A percentile compares a stretch with the other conserved stretches of the same genome.
Conservation (phyloP, 2,888 invertebrate genomes). For the Camponotus fellah region DNA sequence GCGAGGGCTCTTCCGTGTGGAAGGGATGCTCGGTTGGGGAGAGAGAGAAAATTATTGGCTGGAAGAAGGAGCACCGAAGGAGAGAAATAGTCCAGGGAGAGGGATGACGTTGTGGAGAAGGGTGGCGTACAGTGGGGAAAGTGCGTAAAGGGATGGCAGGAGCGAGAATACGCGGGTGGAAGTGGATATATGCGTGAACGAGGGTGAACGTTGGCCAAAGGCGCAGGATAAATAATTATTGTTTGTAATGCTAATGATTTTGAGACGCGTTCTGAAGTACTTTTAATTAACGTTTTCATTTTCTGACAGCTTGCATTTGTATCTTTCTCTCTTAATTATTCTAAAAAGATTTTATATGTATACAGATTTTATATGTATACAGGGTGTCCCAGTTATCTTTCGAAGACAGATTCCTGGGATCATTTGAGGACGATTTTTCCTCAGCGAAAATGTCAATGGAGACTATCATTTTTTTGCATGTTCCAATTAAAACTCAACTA, state of each 20-base stretch:
- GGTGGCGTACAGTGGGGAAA: slow-evolving; percentile 13
- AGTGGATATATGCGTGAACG: slow-evolving; percentile 30
- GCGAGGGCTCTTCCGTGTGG: slow-evolving; percentile 14
- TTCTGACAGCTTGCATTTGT: not conserved
- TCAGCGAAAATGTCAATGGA: no score
- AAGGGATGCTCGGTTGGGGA: slow-evolving; percentile 33
- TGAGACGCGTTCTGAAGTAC: not conserved
- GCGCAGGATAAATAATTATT: not conserved
- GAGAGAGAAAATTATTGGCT: slow-evolving; percentile 50
- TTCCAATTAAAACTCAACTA: no score
- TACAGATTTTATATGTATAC: no score
- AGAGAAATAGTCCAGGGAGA: slow-evolving; percentile 20
- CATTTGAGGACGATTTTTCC: no score
- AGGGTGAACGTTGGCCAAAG: slow-evolving; percentile 9
- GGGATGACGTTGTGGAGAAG: slow-evolving; percentile 13
- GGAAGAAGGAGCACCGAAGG: slow-evolving; percentile 30
- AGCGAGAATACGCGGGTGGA: slow-evolving; percentile 10
- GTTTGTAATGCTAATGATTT: not conserved
- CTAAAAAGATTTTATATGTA: not conserved
- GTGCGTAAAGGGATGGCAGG: slow-evolving; percentile 31
- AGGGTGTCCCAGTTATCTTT: no score
- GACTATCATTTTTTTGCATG: no score
- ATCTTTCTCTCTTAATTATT: not conserved
- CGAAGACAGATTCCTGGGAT: no score
- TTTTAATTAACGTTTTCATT: not conserved